Evolutionary conservation across 2,797 vertebrate genomes (phyloP), one percentile per base, ranked within the genome.

Genomic region (Meda fulgida): DNA sequence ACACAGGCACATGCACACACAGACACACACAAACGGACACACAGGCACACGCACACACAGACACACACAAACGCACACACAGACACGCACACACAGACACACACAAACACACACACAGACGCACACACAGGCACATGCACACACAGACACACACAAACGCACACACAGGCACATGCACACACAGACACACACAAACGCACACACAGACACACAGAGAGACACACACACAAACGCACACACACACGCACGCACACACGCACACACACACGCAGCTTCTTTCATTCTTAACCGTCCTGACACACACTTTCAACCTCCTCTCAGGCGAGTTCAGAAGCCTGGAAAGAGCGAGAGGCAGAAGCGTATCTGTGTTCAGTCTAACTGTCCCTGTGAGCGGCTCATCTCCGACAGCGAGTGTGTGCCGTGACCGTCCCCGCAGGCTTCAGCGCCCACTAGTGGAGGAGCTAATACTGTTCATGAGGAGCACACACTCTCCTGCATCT

Each of bases 361-460:
- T 3, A 65, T 65, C 26, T 2, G 4, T 16, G 40, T 43, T 13
- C 3, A 58, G 34, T 1, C 8, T 16, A 40, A 26, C 69, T 16
- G 65, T 67, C 16, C 46, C 31, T 3, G 18, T 36, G 29, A 34
- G 18, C 48, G 2, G 51, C 71, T 18, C 43, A 1, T 60, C 31
- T 36, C 10, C 3, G 34, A 3, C 4, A 34, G 34, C 3, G 31
- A 31, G 31, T 31, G 31, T 2, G 26, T 18, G 19, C n/a, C 5
- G 16, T 16, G 29, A 29, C 21, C 0, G 10, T 51, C 29, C 43
- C 29, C 1, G 36, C 38, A 26, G 36, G 73, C 79, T 26, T 65
- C 51, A 85, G 85, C 69, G 53, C 80, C 83, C 83, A 83, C 88
- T 81, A 86, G 80, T 88, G 88, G 83, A 19, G 2, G 51, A 11